Base-by-base conservation (phyloP, 2,888 invertebrate species). In the Lycophotia porphyrea region DNA sequence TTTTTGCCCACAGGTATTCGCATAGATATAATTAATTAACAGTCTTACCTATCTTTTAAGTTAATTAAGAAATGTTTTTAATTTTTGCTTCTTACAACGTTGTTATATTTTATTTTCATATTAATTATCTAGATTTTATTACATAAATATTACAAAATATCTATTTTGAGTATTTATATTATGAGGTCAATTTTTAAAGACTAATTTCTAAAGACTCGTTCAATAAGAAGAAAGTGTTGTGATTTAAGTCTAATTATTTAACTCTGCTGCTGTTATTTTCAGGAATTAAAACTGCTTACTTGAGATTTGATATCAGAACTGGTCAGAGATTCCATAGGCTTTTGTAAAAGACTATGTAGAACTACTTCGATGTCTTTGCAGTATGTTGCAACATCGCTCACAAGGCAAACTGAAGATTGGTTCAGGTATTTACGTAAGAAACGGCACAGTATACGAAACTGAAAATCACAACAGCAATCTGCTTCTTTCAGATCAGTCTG, bases 21-120 rank as follows among this genome's bases (percentile, higher is more conserved):
- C 60, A 52, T 9, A 61, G 7, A n/a, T 72, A n/a, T 72, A 52
- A 71, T 63, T 72, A 78, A 74, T 74, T 64, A 49, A 58, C 21
- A 27, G 9, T 31, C 34, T 39, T 34, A 36, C 36, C 42, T n/a
- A 71, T 18, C 2, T 80, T 15, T 21, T 13, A 31, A 18, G n/a
- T 74, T 58, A 55, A 55, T 42, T 55, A 64, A 27, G 27, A 63
- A 72, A 55, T 52, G 11, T n/a, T 44, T 63, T 8, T 63, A 49
- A 24, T 27, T 79, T 72, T 15, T 71, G 21, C 15, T 44, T 11
- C n/a, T 52, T 63, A n/a, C 2, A 42, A 34, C 5, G 7, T 34
- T 27, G 2, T 13, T 11, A 24, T 72, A 44, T 61, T 61, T 44
- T 61, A n/a, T 21, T 49, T 49, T 58, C 21, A 27, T 24, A 31